A percentile compares a stretch with the other conserved stretches of the same genome.
These are phyloP conservation scores for Bombus waltoni DNA, from an alignment of 1,140 invertebrate species.

Conservation along the genomic window DNA sequence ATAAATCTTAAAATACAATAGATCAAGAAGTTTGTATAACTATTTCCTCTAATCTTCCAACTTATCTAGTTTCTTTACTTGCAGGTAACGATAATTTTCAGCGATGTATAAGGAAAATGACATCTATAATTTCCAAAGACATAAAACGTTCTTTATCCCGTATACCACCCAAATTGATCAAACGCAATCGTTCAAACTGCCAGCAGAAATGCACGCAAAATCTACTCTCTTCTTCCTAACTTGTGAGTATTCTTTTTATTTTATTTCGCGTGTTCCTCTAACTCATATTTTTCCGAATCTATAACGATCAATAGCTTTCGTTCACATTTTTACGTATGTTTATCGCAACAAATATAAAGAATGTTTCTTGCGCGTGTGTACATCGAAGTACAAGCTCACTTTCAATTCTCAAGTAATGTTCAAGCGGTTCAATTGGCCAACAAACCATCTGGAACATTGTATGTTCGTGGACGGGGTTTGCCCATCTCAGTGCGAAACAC, in stretches of 20 bases:
- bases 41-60: background rate
- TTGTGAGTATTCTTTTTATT: conserved; percentile 30
- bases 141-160: background rate
- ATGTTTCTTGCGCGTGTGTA: background rate
- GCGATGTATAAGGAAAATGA: background rate
- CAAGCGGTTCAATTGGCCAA: conserved; percentile 54
- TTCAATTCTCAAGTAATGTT: conserved; percentile 60
- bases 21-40: conserved; percentile 1
- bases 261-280: background rate
- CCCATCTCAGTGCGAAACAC: no score
- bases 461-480: conserved; percentile 67
- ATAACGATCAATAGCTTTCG: background rate
- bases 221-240: conserved; percentile 45
- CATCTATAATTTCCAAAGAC: conserved; percentile 20
- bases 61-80: background rate
- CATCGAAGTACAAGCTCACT: conserved; percentile 49
- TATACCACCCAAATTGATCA: conserved; percentile 20
- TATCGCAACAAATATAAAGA: background rate
- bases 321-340: conserved; percentile 7
- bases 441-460: conserved; percentile 40
- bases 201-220: conserved; percentile 46
- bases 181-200: background rate
- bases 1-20: background rate
- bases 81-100: conserved; percentile 22
- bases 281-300: background rate